Evolutionary conservation across 2,888 invertebrate species (phyloP), one percentile per base, ranked within the genome.

Genomic region (Adelphocoris suturalis): DNA sequence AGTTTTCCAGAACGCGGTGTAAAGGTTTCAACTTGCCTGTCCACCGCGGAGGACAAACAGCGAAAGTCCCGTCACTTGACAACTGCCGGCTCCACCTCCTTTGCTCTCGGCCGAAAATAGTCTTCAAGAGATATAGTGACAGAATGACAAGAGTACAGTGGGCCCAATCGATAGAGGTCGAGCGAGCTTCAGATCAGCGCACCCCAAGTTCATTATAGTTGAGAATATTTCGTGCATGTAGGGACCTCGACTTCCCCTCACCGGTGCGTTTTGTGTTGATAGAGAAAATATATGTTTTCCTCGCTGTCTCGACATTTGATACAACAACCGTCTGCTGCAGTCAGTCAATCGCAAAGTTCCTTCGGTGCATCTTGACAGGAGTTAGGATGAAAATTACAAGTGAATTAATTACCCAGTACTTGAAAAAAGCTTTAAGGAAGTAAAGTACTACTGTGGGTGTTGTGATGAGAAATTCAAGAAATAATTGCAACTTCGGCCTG

Each of bases 41-140:
- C 37, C 78, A 68, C 23, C 27, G 68, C 27, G 68, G 16, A 16
- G 78, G 78, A 13, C 78, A 78, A 78, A 78, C 78, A 46, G 46
- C 78, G 16, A 78, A 78, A 78, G 78, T 78, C 46, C 37, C 47
- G 46, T 78, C 78, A 19, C 47, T 78, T 78, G 46, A 78, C 78
- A 46, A 78, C 47, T 46, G 16, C 47, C 37, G 2, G 19, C 46
- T n/a, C 19, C 76, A 37, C 76, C 76, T 37, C 76, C 68, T 68
- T 78, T 19, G 46, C 19, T 16, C 46, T 16, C 46, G 19, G 78
- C 78, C 37, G 46, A 47, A 78, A 78, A 78, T 78, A 78, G 78
- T 78, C 78, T 78, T 78, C 46, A 78, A 78, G 78, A 68, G 68
- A 68, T 68, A 68, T 68, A 68, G 68, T 68, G 68, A 68, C 68